Evolutionary conservation across 2,888 invertebrate species (phyloP).

Genomic region (Myathropa florea): DNA sequence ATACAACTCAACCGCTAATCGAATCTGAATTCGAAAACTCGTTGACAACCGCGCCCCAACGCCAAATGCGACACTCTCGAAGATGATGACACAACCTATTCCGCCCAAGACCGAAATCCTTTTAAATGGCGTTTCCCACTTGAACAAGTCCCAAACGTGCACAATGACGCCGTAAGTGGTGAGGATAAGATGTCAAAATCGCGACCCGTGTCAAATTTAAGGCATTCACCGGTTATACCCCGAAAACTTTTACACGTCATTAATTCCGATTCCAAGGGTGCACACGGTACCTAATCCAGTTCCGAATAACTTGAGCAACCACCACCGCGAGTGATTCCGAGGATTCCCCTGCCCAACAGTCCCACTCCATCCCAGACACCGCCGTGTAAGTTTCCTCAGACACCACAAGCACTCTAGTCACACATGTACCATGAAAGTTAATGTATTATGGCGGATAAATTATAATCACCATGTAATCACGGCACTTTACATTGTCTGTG

Average conservation of each 20-base stretch:
- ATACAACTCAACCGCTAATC: conserved; percentile 18
- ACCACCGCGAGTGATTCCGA: not conserved
- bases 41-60: not conserved
- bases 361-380: conserved; percentile 2
- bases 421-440: conserved; percentile 70
- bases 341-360: not conserved
- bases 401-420: conserved; percentile 40
- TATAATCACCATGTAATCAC: conserved; percentile 66
- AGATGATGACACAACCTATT: not conserved
- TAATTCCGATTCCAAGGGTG: conserved; percentile 56
- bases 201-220: conserved; percentile 69
- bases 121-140: conserved; percentile 34
- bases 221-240: conserved; percentile 66
- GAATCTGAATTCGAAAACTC: conserved; percentile 15
- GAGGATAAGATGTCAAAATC: conserved; percentile 63
- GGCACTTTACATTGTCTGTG: conserved; percentile 39
- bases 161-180: conserved; percentile 48
- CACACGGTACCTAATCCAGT: conserved; percentile 13
- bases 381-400: conserved; percentile 49
- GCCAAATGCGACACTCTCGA: not conserved
- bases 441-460: conserved; percentile 67
- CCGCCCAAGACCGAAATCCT: not conserved
- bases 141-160: conserved; percentile 21
- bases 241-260: conserved; percentile 68
- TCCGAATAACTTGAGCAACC: conserved; percentile 26